Evolutionary conservation across 2,888 invertebrate species (phyloP), one percentile per base, ranked within the genome.

Genomic region (Pterostichus madidus): DNA sequence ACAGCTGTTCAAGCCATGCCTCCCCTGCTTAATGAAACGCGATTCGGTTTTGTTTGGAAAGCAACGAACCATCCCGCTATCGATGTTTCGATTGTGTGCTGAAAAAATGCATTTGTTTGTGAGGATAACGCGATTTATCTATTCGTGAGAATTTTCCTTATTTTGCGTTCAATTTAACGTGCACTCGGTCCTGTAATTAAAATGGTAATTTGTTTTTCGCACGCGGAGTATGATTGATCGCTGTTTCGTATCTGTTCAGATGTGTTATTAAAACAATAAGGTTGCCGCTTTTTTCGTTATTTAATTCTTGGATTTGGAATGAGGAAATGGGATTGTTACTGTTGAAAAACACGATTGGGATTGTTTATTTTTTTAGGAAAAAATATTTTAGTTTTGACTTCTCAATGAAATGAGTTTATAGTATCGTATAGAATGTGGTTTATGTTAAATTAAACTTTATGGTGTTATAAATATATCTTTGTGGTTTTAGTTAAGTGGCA

Each of bases 131-230:
- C 31, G n/a, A 32, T 31, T 24, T n/a, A 31, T 11, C 24, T 24
- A 59, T 59, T 59, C 11, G 59, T 31, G 59, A 10, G 31, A 59
- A 31, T 13, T 64, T 64, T 64, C 64, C 64, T 64, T 64, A 64
- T 64, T 64, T 32, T 35, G 13, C 35, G 13, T 35, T 6, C 64
- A 64, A 3, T 64, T 64, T 32, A 64, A 64, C 64, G n/a, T n/a
- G 35, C 35, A 32, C 7, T 39, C 39, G 39, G 39, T 39, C 5
- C 32, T 13, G 35, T 64, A n/a, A 64, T 64, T 64, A 64, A 64
- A 64, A 64, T 35, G 64, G 64, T 64, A 64, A 64, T 64, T 64
- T 32, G 64, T 64, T 59, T 64, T 49, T 49, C 13, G 49, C 49
- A 10, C n/a, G 10, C n/a, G 13, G 5, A n/a, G 35, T 1, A 64